Evolutionary conservation across 1,140 invertebrate genomes (phyloP), one percentile per base, ranked within the genome.

Genomic region (Drosophila kikkawai): DNA sequence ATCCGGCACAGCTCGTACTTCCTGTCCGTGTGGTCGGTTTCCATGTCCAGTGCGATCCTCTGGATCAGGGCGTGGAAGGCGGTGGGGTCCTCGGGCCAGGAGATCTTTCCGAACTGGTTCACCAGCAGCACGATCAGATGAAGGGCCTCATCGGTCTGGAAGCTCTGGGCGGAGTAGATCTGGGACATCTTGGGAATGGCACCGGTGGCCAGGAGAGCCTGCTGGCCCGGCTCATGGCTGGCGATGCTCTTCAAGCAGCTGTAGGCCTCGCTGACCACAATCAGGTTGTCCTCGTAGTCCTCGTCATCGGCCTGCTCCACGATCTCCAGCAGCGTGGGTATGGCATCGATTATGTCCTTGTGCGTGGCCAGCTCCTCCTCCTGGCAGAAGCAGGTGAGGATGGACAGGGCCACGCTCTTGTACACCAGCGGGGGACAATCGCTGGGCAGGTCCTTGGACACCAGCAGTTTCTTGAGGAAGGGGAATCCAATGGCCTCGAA

Each of bases 401-500:
- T 95, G 4, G 97, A 97, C 8, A 98, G 92, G 0, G 97, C 97
- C 17, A 98, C 95, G 4, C 97, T 98, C 93, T 98, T 98, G 92
- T 98, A 98, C 29, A 98, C 96, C 48, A 96, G 94, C 0, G 96
- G 95, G 5, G 97, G 97, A 81, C 97, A 98, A 80, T 97, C 97
- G 59, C 96, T 95, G 60, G 97, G 96, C 26, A 96, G 95, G 75
- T 96, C 95, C 74, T 95, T 94, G 34, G 95, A 95, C 4, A 95
- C 95, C n/a, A 98, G 93, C 47, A 98, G 92, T 67, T 96, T 96
- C 82, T 95, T 95, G 13, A 98, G 90, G 93, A 98, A 98, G 63
- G 96, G 95, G 58, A 97, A 96, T 2, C 97, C 97, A 75, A 98
- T 98, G 1, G 96, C 96, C 93, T 98, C 96, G 84, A 98, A 98